Base-by-base conservation (phyloP, 2,888 invertebrate species). In the Papilio protenor region DNA sequence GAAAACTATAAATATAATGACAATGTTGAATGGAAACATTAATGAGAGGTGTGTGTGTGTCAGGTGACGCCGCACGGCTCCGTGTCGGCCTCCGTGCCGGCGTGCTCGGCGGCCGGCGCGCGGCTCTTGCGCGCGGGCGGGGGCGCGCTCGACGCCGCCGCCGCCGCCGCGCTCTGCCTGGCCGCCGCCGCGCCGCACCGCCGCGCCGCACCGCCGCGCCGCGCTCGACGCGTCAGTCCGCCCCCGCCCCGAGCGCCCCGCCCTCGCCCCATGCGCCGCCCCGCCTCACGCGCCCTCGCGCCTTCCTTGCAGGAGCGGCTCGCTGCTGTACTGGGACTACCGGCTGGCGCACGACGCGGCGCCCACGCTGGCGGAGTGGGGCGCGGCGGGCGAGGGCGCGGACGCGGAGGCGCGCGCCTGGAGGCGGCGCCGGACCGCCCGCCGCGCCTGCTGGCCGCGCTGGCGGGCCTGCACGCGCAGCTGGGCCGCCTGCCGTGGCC, bases 141-240 rank as follows among this genome's bases (percentile, higher is more conserved):
- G 96, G 97, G n/a, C 96, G 96, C 90, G 96, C 97, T 40, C 94
- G 98, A 98, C 94, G 97, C 97, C 77, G 96, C 97, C 52, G 95
- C 96, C 75, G 96, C 96, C 55, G 95, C 97, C 73, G 95, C 97
- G 64, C 95, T 98, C 79, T 98, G 98, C 89, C 95, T 97, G 82
- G 96, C 96, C 72, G 96, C 97, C 55, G 95, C 96, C 27, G 95
- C 96, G 82, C 97, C 97, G 74, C 97, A 97, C 85, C 97, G 97
- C 85, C 93, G 95, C 82, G 96, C 97, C 47, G n/a, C n/a, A n/a
- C n/a, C n/a, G n/a, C n/a, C n/a, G n/a, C n/a, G n/a, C n/a, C n/a
- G 96, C 97, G 55, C 92, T 98, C 61, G 97, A 98, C 87, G 97
- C 97, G 97, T 97, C 90, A 90, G 95, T 91, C 59, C 79, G n/a